These are phyloP conservation scores for Timema cristinae DNA, from an alignment of 2,888 invertebrate species.

Conservation along the genomic window DNA sequence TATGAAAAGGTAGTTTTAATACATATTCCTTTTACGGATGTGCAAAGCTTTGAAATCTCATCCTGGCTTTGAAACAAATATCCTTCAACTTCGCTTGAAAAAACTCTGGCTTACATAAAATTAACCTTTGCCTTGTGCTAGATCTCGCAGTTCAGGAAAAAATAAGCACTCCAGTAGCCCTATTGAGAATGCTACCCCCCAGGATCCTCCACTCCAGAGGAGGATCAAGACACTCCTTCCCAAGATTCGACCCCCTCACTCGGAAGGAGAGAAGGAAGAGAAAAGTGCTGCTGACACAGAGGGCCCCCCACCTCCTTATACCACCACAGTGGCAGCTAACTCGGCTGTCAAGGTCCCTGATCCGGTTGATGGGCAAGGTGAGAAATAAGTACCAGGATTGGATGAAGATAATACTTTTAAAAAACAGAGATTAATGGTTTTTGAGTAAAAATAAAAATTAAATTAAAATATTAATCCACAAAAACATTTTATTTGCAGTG, in stretches of 20 bases:
- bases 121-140: neutral
- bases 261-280: neutral
- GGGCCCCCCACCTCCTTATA: conserved; percentile 18
- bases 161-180: conserved; percentile 8
- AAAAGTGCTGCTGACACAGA: neutral
- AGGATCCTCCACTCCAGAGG: neutral
- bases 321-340: conserved; percentile 9
- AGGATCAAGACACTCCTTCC: conserved; percentile 25
- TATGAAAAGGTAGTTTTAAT: too few species aligned
- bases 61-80: too few species aligned
- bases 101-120: neutral
- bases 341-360: neutral
- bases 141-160: neutral
- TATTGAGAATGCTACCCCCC: neutral
- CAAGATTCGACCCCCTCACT: conserved; percentile 10
- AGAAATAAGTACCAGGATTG: neutral
- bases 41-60: too few species aligned
- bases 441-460: neutral
- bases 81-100: too few species aligned
- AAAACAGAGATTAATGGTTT: neutral
- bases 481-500: conserved; percentile 18
- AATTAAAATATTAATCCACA: neutral
- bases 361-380: conserved; percentile 14
- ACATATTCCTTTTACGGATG: too few species aligned
- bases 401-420: neutral